Conservation (phyloP, 92 coral and sea anemone genomes). For the Epizoanthus stellaris region DNA sequence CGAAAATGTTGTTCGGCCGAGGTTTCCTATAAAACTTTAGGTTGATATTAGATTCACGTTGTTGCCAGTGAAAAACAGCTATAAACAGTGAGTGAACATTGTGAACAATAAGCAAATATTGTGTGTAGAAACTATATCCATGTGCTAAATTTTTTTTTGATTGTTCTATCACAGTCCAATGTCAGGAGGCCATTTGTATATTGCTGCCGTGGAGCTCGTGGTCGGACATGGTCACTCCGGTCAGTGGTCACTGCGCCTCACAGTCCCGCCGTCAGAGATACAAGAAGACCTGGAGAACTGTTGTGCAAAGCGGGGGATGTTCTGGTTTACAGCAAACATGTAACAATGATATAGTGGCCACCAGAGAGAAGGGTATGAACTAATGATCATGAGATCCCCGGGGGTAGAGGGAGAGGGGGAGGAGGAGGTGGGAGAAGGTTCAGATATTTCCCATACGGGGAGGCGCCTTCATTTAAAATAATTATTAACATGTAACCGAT, state of each 20-base stretch:
- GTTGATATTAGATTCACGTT: too few species aligned
- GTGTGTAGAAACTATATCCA: too few species aligned
- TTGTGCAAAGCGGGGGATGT: constrained; percentile 61
- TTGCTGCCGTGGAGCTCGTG: constrained; percentile 74
- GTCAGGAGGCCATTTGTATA: constrained; percentile 66
- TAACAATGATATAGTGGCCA: constrained; percentile 56
- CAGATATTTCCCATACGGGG: neutral
- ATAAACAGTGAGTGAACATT: too few species aligned
- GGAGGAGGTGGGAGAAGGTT: neutral
- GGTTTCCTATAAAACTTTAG: too few species aligned
- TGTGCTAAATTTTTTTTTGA: neutral
- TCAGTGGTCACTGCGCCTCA: constrained; percentile 67
- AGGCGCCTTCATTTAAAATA: too few species aligned
- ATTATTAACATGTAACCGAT: too few species aligned
- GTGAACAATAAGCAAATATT: too few species aligned
- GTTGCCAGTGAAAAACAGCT: too few species aligned
- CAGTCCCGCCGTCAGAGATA: constrained; percentile 66
- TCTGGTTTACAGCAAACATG: constrained; percentile 62
- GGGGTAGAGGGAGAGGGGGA: neutral
- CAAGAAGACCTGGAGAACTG: constrained; percentile 60
- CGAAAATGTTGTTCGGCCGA: too few species aligned
- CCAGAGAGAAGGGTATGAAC: constrained; percentile 60
- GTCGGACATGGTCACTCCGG: constrained; percentile 56
- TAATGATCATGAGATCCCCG: neutral
- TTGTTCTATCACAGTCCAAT: constrained; percentile 49